Base-by-base conservation (phyloP, 2,888 invertebrate species). In the Megaustenia siamemsis region DNA sequence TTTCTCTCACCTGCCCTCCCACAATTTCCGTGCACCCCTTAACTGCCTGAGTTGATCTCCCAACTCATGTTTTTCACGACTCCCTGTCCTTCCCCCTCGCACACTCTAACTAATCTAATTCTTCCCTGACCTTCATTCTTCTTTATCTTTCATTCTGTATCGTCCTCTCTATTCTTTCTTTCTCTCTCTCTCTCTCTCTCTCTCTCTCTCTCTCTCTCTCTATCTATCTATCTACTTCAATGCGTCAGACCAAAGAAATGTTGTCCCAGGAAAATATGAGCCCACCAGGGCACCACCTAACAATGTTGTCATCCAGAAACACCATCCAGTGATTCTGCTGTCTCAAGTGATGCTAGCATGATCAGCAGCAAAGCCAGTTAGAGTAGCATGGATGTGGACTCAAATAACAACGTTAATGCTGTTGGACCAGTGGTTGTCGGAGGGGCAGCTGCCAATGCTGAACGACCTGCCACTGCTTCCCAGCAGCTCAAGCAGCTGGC, bases 401-500 rank as follows among this genome's bases (percentile, higher is more conserved):
- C 76, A n/a, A 83, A 86, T 40, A 80, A 79, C 53, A 71, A 73
- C 38, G 79, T 63, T 24, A 79, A 24, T n/a, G 73, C 45, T 32
- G 40, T 35, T 35, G 38, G 43, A 0, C 82, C 71, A 75, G 45
- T 82, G 45, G 35, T 73, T 83, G 75, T 53, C 40, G 5, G 79
- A 73, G 79, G 73, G 35, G 80, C 40, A 15, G 73, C 32, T 35
- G 78, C 68, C 32, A 73, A 83, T 35, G 73, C 53, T 63, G 79
- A 49, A 18, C 84, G 38, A 6, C 79, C 76, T 21, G 82, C 84
- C 35, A 88, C 90, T 1, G 88, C 92, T 35, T 86, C 90, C n/a
- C 89, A 90, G 32, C 91, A 91, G 84, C 89, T 92, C 24, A 91
- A 91, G 35, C 89, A 90, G 78, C 86, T 92, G 35, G 92, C 92